Percentiles rank a stretch among this genome's conserved stretches.
phyloP scores from a whole-genome alignment of 2,888 invertebrate genomes.

The Sesamia inferens region DNA sequence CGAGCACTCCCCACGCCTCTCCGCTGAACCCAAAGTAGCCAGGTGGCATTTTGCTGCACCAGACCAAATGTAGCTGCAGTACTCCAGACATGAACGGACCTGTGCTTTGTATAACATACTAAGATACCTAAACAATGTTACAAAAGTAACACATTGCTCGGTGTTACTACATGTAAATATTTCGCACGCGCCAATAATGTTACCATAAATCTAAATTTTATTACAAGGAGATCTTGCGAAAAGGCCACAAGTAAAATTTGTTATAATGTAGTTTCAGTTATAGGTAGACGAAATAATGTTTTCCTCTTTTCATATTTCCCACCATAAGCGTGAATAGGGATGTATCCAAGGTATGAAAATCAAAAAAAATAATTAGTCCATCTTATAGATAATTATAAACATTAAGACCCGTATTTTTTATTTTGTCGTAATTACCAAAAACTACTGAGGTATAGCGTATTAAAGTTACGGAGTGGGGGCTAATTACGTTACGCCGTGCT shows the following conservation, averaged over 20 bases:
- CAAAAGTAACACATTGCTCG: conserved; percentile 44
- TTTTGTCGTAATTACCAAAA: too few species aligned
- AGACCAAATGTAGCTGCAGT: neutral
- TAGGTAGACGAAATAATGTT: neutral
- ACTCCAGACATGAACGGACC: too few species aligned
- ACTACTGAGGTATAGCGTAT: too few species aligned
- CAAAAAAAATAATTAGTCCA: too few species aligned
- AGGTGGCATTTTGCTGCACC: too few species aligned
- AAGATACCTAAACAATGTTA: conserved; percentile 43
- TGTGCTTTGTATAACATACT: conserved; percentile 20
- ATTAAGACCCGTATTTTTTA: too few species aligned
- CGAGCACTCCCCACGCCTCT: too few species aligned
- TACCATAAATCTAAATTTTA: conserved; percentile 92
- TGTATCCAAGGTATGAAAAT: too few species aligned
- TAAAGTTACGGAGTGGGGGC: too few species aligned
- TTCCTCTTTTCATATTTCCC: neutral
- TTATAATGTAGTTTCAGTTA: neutral
- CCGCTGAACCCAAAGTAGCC: too few species aligned
- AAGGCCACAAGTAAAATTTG: conserved; percentile 26
- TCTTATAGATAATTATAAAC: too few species aligned
- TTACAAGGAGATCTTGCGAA: conserved; percentile 87
- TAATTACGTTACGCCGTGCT: too few species aligned
- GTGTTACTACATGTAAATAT: conserved; percentile 52
- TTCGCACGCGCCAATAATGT: conserved; percentile 76
- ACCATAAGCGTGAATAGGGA: neutral